Conservation (phyloP, 2,888 invertebrate genomes). For the Drosophila rubida region DNA sequence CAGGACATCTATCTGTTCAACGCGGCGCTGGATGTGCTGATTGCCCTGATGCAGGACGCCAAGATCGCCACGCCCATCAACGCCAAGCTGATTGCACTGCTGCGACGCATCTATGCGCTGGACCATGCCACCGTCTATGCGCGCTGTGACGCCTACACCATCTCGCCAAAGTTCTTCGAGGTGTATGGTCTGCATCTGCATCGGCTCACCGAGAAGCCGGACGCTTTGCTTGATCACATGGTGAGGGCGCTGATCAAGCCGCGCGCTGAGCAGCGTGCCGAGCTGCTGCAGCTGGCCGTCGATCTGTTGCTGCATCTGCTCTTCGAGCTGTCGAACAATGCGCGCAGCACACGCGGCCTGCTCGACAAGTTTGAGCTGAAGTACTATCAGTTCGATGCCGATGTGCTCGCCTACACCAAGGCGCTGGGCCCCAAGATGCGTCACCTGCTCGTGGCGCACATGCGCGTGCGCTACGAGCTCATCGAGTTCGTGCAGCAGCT, state of each 20-base stretch:
- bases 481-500: constrained; percentile 12
- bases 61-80: background rate
- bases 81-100: background rate
- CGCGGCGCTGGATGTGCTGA: constrained; percentile 31
- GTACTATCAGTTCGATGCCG: constrained; percentile 63
- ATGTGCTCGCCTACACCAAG: constrained; percentile 62
- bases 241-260: constrained; percentile 52
- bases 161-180: constrained; percentile 71
- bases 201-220: constrained; percentile 64
- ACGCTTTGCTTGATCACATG: constrained; percentile 62
- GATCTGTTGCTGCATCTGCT: constrained; percentile 76
- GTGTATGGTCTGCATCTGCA: constrained; percentile 75
- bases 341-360: background rate
- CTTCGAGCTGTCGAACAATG: constrained; percentile 18
- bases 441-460: constrained; percentile 32
- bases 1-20: constrained; percentile 59
- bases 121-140: constrained; percentile 14
- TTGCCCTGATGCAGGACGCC: constrained; percentile 30
- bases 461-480: constrained; percentile 31
- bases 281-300: constrained; percentile 68
- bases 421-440: constrained; percentile 42
- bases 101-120: constrained; percentile 14
- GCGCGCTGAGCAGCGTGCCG: background rate
- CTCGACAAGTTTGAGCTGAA: constrained; percentile 56
- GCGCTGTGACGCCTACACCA: constrained; percentile 62